Evolutionary conservation across 2,113 vertebrate species (phyloP).

Genomic region (human (Homo sapiens)): DNA sequence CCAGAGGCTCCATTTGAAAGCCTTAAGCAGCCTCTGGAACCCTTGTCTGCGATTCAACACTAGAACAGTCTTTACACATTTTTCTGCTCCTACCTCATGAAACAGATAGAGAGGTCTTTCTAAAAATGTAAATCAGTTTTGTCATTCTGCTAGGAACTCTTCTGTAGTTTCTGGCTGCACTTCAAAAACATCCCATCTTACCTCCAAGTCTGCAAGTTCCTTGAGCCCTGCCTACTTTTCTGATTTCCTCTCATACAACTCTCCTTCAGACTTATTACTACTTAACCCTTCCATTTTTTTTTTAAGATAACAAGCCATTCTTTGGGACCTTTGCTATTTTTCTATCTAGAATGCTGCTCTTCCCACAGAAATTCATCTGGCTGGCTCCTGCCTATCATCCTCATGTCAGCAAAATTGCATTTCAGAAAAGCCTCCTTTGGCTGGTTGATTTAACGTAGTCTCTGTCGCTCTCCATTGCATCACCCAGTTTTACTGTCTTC

Average conservation of each 20-base stretch:
- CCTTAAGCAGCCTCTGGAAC: not conserved
- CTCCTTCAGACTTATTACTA: not conserved
- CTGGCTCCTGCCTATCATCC: not conserved
- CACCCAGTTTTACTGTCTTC: not conserved
- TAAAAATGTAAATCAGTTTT: not conserved
- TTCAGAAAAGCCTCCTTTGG: not conserved
- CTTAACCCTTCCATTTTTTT: not conserved
- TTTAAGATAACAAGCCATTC: not conserved
- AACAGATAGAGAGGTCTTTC: not conserved
- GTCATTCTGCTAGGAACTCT: not conserved
- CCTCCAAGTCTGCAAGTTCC: not conserved
- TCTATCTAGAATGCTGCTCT: not conserved
- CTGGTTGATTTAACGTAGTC: not conserved
- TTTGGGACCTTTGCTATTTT: not conserved
- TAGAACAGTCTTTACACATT: not conserved
- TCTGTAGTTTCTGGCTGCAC: not conserved
- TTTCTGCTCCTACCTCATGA: not conserved
- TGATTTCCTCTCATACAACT: not conserved
- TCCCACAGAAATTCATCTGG: not conserved
- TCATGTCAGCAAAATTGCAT: not conserved
- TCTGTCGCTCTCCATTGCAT: not conserved
- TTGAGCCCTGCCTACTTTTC: not conserved
- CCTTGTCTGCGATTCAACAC: not conserved
- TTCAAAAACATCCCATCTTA: not conserved
- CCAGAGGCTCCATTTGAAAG: not conserved